phyloP scores from a whole-genome alignment of 2,888 invertebrate species.

The Eristalis intricaria region DNA sequence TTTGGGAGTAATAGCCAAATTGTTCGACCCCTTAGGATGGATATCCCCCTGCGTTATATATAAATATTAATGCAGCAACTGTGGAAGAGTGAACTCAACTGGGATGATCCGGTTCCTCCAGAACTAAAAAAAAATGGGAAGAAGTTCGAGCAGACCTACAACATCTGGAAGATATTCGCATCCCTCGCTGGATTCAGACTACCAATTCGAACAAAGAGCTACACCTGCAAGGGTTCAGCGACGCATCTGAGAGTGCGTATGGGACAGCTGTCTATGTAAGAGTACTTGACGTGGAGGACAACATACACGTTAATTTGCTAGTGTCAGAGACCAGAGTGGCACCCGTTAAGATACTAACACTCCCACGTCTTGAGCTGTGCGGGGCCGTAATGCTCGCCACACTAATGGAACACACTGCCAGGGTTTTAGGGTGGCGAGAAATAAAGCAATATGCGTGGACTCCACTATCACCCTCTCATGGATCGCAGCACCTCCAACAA shows the following conservation, averaged over 20 bases:
- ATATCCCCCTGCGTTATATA: too few relatives aligned
- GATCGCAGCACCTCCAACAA: not conserved
- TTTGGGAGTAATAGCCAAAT: too few relatives aligned
- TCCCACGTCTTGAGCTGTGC: conserved; percentile 55
- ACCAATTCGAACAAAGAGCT: not conserved
- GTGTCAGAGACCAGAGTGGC: conserved; percentile 45
- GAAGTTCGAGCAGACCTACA: too few relatives aligned
- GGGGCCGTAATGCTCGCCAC: not conserved
- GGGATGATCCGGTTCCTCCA: too few relatives aligned
- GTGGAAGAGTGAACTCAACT: too few relatives aligned
- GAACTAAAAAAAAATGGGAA: too few relatives aligned
- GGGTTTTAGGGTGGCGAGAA: not conserved
- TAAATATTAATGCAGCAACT: too few relatives aligned
- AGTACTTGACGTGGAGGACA: conserved; percentile 11
- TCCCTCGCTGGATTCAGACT: conserved; percentile 1
- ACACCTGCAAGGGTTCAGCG: conserved; percentile 35
- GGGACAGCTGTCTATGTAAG: conserved; percentile 28
- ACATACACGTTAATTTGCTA: not conserved
- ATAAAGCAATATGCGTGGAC: not conserved
- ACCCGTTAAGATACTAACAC: conserved; percentile 46
- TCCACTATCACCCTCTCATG: conserved; percentile 1
- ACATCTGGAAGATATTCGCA: not conserved
- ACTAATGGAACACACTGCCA: not conserved
- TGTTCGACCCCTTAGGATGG: too few relatives aligned
- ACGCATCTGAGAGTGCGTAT: too few relatives aligned